Conservation (phyloP, 1,140 invertebrate species). For the Eciton burchellii region DNA sequence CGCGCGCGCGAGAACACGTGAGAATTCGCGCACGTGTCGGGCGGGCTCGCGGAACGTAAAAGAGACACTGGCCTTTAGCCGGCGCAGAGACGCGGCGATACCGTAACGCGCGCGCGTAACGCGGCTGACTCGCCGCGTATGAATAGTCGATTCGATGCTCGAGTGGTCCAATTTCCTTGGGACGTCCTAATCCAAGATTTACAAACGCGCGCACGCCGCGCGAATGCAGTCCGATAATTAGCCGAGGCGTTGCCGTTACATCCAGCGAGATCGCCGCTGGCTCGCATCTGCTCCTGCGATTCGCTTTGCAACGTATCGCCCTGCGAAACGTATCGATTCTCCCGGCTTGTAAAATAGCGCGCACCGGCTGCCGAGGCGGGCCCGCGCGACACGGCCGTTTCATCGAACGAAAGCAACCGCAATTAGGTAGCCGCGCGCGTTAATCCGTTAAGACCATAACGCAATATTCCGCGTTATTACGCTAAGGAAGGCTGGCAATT, state of each 20-base stretch:
- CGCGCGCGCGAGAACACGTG: not conserved
- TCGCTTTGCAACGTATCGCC: not conserved
- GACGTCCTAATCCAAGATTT: slow-evolving; percentile 30
- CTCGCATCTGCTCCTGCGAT: not conserved
- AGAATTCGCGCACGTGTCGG: not conserved
- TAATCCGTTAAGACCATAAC: slow-evolving; percentile 53
- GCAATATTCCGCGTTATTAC: slow-evolving; percentile 54
- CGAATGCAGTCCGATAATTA: slow-evolving; percentile 41
- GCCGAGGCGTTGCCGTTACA: not conserved
- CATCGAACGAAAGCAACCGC: slow-evolving; percentile 17
- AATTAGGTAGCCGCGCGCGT: slow-evolving; percentile 31
- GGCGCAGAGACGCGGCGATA: not conserved
- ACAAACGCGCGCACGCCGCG: not conserved
- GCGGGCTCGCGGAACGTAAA: not conserved
- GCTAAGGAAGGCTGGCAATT: slow-evolving; percentile 37
- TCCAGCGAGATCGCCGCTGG: slow-evolving; percentile 25
- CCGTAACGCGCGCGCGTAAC: not conserved
- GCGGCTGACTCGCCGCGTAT: not conserved
- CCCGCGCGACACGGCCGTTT: not conserved
- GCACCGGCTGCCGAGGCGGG: not conserved
- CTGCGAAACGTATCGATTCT: not conserved
- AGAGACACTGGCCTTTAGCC: too few species aligned
- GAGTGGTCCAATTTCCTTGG: slow-evolving; percentile 28
- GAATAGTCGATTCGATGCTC: not conserved
- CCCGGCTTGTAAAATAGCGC: not conserved